Evolutionary conservation across 2,888 invertebrate species (phyloP).

Genomic region (Eupithecia pulchellata): DNA sequence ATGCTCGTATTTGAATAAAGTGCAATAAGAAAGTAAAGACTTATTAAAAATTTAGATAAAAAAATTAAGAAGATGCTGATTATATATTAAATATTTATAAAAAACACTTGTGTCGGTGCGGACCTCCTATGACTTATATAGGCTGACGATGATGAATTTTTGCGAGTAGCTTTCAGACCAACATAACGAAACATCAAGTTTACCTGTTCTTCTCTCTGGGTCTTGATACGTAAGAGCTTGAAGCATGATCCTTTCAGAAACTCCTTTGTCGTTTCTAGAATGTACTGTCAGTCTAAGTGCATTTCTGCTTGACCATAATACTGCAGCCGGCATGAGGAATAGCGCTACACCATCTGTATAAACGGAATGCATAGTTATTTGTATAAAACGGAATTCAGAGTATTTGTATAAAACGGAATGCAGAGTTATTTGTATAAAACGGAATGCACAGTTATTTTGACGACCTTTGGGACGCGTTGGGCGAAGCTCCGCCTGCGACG

Average conservation of each 20-base stretch:
- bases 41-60: too few relatives aligned
- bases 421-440: conserved; percentile 15
- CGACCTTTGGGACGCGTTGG: too few relatives aligned
- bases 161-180: neutral
- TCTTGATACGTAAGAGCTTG: conserved; percentile 94
- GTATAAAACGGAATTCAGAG: too few relatives aligned
- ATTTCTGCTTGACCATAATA: conserved; percentile 84
- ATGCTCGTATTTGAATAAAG: too few relatives aligned
- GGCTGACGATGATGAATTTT: too few relatives aligned
- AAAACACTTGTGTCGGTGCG: too few relatives aligned
- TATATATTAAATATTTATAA: too few relatives aligned
- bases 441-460: conserved; percentile 4
- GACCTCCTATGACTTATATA: too few relatives aligned
- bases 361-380: conserved; percentile 12
- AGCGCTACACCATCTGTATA: conserved; percentile 75
- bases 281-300: conserved; percentile 72
- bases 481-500: too few relatives aligned
- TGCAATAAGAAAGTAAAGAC: too few relatives aligned
- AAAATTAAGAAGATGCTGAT: too few relatives aligned
- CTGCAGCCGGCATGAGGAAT: conserved; percentile 84
- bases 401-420: conserved; percentile 29
- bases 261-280: conserved; percentile 94
- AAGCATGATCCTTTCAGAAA: conserved; percentile 91
- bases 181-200: neutral
- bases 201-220: conserved; percentile 94